A percentile compares a stretch with the other conserved stretches of the same genome.
phyloP scores from a whole-genome alignment of 2,113 vertebrate genomes.

The Oncorhynchus gorbuscha region DNA sequence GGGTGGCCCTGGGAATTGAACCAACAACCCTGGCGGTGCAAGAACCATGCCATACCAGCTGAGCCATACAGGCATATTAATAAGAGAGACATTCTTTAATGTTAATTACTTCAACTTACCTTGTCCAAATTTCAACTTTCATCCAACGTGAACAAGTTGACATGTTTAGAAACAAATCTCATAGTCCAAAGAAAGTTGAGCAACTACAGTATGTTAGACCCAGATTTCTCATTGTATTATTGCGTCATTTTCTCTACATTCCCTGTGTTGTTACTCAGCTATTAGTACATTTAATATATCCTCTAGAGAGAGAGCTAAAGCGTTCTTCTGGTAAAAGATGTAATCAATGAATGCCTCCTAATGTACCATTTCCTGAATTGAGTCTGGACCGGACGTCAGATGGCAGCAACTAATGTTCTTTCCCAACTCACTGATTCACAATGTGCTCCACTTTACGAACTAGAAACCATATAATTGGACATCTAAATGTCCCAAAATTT shows the following conservation, averaged over 20 bases:
- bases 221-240: neutral
- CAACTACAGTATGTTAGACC: neutral
- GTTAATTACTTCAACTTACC: neutral
- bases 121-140: neutral
- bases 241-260: neutral
- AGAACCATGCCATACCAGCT: too few relatives aligned
- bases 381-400: slow-evolving; percentile 16
- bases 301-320: slow-evolving; percentile 8
- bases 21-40: neutral
- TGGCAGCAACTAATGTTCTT: too few relatives aligned
- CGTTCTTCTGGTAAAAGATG: slow-evolving; percentile 18
- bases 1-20: neutral
- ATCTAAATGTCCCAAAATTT: too few relatives aligned
- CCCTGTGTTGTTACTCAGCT: neutral
- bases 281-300: neutral
- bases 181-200: too few relatives aligned
- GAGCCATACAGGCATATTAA: too few relatives aligned
- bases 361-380: slow-evolving; percentile 35
- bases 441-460: neutral
- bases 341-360: slow-evolving; percentile 28
- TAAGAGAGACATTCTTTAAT: too few relatives aligned
- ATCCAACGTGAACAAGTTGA: too few relatives aligned
- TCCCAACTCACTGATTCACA: too few relatives aligned
- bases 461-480: neutral
- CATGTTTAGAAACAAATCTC: too few relatives aligned